Evolutionary conservation across 2,797 vertebrate genomes (phyloP), one percentile per base, ranked within the genome.

Genomic region (Pagetopsis macropterus): DNA sequence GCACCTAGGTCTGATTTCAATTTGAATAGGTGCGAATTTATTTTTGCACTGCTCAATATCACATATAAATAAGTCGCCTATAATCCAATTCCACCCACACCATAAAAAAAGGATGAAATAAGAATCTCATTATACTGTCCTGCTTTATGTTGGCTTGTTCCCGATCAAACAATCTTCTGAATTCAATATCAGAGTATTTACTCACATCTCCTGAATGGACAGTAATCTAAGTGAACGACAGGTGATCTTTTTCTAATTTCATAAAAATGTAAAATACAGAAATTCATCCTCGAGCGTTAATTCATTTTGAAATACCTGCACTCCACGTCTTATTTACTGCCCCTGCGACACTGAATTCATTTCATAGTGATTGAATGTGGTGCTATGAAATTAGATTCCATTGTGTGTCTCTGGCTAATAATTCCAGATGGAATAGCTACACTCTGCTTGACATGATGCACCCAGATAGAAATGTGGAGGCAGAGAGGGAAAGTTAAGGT

Each of bases 21-120:
- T 95, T 94, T 95, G 93, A 95, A 95, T 94, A 94, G 93, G 92
- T 95, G 94, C 87, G 89, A 94, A 94, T 94, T 94, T 95, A 94
- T 94, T 95, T 95, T 95, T 92, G 90, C 90, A 90, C 85, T 93
- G 91, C 90, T 93, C 94, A 93, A 92, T 93, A 94, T 93, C 92
- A 90, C 92, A 91, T 90, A 94, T 90, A 95, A 95, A 95, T 94
- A 94, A 92, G 83, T 82, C 91, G 52, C 84, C 90, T 79, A 89
- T 95, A 95, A 95, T 95, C 94, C 94, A 95, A 95, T 95, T 95
- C 91, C 93, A 92, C 86, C 91, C 90, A 87, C 88, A 89, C 80
- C 79, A 83, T 72, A 64, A 89, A 86, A 88, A 88, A 87, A 89
- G 83, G 85, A 92, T 92, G 78, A 94, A 93, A 91, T 91, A 86